Evolutionary conservation across 2,888 invertebrate genomes (phyloP), one percentile per base, ranked within the genome.

Genomic region (Cabera pusaria): DNA sequence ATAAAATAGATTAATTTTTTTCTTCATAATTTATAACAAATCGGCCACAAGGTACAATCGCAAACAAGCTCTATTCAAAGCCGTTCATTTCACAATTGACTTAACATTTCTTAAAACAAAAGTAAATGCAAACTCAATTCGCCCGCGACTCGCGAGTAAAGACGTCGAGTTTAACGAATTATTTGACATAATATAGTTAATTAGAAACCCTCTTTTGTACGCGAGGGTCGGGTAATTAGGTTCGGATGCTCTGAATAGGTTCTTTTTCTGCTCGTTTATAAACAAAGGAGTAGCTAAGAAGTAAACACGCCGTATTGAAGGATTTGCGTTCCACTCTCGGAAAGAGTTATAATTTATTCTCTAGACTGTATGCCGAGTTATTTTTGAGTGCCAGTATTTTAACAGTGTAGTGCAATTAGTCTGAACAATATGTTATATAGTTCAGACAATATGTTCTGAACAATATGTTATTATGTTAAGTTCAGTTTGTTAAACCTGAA

Each of bases 171-270:
- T 80, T 83, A 87, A 84, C 86, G 84, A 88, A 87, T 88, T 87
- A 87, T 87, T 85, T 87, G 87, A 86, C 86, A 87, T 88, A 88
- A 88, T 87, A 85, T 87, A 82, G 87, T 87, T 88, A 88, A 87
- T 88, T 87, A 87, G 82, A 83, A 84, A 70, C 83, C 84, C 83
- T 81, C 80, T 61, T 86, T 86, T 83, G 85, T 85, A 72, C 61
- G 71, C 64, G 67, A 66, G 81, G 83, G 78, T 72, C 68, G 71
- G 76, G 80, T 88, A 88, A 88, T 87, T 88, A 86, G 85, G 85
- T 87, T 88, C 85, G 83, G 78, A 80, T 82, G 76, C 62, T 82
- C 72, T 87, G 86, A 88, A 88, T 86, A 77, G 85, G 75, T 72
- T 81, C 87, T 87, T 86, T 87, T 87, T 87, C 83, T 84, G 81